These are phyloP conservation scores for Petrocephalus microphthalmus DNA, from an alignment of 2,113 vertebrate genomes.

Conservation along the genomic window DNA sequence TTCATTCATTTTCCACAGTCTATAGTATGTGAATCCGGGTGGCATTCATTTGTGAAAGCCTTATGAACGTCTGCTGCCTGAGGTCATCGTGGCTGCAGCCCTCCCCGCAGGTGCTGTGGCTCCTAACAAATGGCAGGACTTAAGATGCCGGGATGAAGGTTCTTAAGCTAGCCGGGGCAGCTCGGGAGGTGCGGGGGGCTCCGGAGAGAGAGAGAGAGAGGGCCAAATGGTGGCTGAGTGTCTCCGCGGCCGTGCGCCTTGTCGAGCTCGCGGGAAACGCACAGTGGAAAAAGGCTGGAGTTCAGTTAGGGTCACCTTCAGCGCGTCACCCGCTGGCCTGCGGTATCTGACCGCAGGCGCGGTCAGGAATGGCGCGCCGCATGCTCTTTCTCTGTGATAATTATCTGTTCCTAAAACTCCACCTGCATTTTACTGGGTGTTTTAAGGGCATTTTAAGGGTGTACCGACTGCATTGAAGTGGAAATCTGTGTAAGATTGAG, in stretches of 20 bases:
- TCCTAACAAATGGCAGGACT: neutral
- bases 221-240: neutral
- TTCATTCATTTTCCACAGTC: neutral
- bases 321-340: neutral
- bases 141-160: neutral
- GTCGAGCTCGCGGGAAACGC: neutral
- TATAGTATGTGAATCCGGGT: neutral
- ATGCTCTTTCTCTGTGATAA: neutral
- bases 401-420: neutral
- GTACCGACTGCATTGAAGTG: neutral
- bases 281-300: neutral
- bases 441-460: neutral
- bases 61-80: neutral
- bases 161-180: neutral
- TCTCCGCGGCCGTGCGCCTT: neutral
- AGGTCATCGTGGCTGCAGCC: neutral
- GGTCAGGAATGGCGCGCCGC: neutral
- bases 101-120: neutral
- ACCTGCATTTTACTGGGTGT: neutral
- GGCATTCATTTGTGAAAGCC: neutral
- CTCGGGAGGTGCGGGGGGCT: neutral
- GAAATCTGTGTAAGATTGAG: neutral
- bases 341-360: neutral
- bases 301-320: slow-evolving; percentile 1
- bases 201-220: no score